These are phyloP conservation scores for Noctuana brunneofusca DNA, from an alignment of 2,888 invertebrate species.

Conservation along the genomic window DNA sequence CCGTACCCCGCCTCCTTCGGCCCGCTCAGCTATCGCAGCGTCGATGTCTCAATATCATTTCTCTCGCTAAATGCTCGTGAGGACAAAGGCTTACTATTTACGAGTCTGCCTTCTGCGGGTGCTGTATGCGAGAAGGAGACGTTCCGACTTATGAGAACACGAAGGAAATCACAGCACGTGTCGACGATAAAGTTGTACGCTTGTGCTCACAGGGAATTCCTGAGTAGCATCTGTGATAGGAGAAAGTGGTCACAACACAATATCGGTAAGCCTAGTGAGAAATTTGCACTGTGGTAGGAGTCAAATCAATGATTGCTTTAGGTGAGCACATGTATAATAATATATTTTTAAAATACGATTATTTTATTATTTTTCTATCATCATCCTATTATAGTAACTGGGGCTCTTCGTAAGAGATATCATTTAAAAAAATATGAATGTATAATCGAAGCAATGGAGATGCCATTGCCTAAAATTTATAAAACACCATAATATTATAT, in stretches of 20 bases:
- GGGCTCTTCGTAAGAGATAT: constrained; percentile 31
- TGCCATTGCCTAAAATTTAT: constrained; percentile 22
- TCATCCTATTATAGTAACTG: constrained; percentile 43
- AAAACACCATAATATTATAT: constrained; percentile 23
- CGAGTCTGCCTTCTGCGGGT: constrained; percentile 90
- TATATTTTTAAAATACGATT: constrained; percentile 45
- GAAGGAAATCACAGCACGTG: constrained; percentile 75
- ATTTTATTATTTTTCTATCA: constrained; percentile 68
- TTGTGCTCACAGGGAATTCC: constrained; percentile 75
- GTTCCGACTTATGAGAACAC: constrained; percentile 80
- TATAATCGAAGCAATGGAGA: constrained; percentile 28
- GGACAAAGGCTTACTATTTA: constrained; percentile 82
- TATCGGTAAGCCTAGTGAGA: constrained; percentile 76
- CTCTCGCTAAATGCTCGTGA: constrained; percentile 82
- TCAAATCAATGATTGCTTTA: constrained; percentile 66
- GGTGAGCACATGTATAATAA: constrained; percentile 63
- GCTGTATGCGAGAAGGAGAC: constrained; percentile 93
- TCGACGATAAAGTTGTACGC: constrained; percentile 69
- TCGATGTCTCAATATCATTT: constrained; percentile 78
- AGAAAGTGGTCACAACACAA: constrained; percentile 79
- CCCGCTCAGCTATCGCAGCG: constrained; percentile 71
- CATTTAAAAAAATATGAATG: constrained; percentile 10
- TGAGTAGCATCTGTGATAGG: constrained; percentile 80
- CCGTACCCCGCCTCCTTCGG: constrained; percentile 79
- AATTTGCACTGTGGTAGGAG: constrained; percentile 69